Evolutionary conservation across 2,888 invertebrate species (phyloP).

Genomic region (Acleris emargana): DNA sequence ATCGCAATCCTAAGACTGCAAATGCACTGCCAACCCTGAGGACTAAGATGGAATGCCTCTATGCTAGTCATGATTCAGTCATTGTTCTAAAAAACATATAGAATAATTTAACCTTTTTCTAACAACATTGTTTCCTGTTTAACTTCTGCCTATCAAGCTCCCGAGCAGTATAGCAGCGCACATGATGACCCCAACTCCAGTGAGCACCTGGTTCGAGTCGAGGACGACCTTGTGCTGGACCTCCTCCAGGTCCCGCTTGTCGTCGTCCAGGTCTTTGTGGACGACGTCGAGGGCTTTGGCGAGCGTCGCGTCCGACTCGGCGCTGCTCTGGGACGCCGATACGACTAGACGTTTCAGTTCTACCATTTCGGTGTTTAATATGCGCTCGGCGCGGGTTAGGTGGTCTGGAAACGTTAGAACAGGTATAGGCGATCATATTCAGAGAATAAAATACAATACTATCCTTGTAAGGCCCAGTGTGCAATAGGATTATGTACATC

Average conservation of each 20-base stretch:
- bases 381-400: constrained; percentile 66
- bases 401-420: constrained; percentile 58
- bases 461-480: no score
- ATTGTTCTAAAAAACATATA: no score
- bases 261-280: constrained; percentile 71
- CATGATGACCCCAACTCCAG: constrained; percentile 65
- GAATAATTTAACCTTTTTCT: no score
- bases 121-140: constrained; percentile 35
- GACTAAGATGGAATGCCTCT: no score
- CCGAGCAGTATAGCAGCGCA: constrained; percentile 68
- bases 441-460: no score
- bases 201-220: constrained; percentile 67
- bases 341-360: constrained; percentile 67
- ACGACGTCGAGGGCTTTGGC: constrained; percentile 68
- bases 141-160: constrained; percentile 69
- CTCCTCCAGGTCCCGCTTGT: constrained; percentile 52
- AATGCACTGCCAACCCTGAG: no score
- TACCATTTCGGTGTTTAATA: constrained; percentile 61
- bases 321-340: constrained; percentile 64
- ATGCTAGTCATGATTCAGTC: no score
- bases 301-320: constrained; percentile 70
- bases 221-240: constrained; percentile 48
- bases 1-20: no score
- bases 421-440: not conserved
- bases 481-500: no score